Conservation (phyloP, 2,888 invertebrate species). For the Oligia strigilis region DNA sequence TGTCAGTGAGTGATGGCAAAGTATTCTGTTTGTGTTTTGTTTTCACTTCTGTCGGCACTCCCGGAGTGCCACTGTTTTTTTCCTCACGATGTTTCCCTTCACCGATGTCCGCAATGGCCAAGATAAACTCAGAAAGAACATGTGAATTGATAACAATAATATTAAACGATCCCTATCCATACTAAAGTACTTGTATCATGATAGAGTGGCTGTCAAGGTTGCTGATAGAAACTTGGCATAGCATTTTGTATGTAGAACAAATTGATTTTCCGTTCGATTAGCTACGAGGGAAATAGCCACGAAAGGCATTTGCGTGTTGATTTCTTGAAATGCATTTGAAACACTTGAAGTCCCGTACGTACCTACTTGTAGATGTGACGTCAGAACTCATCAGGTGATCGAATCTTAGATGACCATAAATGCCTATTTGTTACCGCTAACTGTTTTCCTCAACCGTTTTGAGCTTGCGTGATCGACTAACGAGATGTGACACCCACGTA, state of each 20-base stretch:
- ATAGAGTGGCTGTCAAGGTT: constrained; percentile 26
- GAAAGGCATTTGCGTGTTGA: constrained; percentile 56
- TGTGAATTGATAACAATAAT: constrained; percentile 27
- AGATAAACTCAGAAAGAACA: not conserved
- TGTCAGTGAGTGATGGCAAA: too few species aligned
- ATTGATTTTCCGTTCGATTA: constrained; percentile 52
- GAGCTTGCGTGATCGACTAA: constrained; percentile 7
- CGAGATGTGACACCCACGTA: not conserved
- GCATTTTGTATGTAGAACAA: constrained; percentile 36
- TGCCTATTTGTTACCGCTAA: constrained; percentile 11
- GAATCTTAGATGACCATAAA: constrained; percentile 3
- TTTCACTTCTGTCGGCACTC: too few species aligned
- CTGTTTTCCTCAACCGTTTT: not conserved
- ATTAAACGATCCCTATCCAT: constrained; percentile 26
- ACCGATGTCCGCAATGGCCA: not conserved
- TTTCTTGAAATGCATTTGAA: constrained; percentile 56
- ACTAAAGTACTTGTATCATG: constrained; percentile 14
- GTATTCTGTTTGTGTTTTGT: too few species aligned
- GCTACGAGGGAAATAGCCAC: constrained; percentile 40
- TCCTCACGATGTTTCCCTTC: not conserved
- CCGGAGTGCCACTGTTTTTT: not conserved
- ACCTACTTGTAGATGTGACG: not conserved
- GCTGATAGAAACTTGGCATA: constrained; percentile 33
- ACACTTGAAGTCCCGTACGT: constrained; percentile 30
- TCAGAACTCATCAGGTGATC: constrained; percentile 3